Evolutionary conservation across 1,140 invertebrate genomes (phyloP), one percentile per base, ranked within the genome.

Genomic region (Yoshiicerus persimilis): DNA sequence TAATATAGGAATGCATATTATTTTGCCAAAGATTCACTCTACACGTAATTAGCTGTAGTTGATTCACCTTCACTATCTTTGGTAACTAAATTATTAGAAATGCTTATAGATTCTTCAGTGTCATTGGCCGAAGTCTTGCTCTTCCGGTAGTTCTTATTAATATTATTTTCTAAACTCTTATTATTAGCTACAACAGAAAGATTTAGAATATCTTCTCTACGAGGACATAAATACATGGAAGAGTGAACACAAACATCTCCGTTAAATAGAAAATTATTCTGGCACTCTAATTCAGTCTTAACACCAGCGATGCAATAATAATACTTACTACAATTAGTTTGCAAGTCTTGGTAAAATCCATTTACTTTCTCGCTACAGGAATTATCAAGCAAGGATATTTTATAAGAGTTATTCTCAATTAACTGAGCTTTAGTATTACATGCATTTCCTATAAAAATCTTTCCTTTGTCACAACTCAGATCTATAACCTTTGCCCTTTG

Each of bases 231-330:
- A 30, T 89, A 90, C 36, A 62, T 64, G 11, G 86, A 83, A 25
- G 70, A n/a, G 10, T 87, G 87, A 47, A 92, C 91, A 89, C 92
- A 92, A 83, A 91, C 91, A 36, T 91, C 88, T 23, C 91, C 91
- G 88, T 93, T 92, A 87, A 92, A 93, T 23, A 92, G 64, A 9
- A 91, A 87, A 9, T 91, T 91, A n/a, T 88, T 88, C 27, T 91
- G 89, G 84, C 93, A 93, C 80, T 87, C 89, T 30, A 92, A 90
- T 32, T 91, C 91, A 20, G 91, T 91, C 38, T 92, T 90, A 56
- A 93, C 93, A 3, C 93, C 93, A 39, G 93, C 92, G 80, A 94
- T 92, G 91, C 94, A 95, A 90, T 93, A 94, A 90, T 93, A 94
- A 90, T 93, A 95, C 92, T 93, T 94, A 88, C 92, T 91, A 90